phyloP scores from a whole-genome alignment of 2,113 vertebrate species.

The Clarias batrachus region DNA sequence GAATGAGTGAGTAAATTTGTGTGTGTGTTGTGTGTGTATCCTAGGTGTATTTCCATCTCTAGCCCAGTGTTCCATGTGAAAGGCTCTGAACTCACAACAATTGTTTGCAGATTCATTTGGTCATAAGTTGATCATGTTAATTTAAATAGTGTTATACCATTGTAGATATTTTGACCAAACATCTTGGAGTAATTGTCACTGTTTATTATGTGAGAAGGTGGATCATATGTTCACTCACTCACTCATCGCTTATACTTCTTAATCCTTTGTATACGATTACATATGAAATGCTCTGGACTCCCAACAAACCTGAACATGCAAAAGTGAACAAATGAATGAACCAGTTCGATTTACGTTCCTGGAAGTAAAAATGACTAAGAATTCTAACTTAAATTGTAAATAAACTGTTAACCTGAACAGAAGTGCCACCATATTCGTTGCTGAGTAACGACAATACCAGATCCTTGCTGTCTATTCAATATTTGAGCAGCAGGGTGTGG shows the following conservation, averaged over 20 bases:
- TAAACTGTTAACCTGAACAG: background rate
- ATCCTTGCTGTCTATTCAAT: background rate
- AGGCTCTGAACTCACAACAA: too few relatives aligned
- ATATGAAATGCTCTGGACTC: background rate
- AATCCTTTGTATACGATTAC: too few relatives aligned
- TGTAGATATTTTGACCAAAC: background rate
- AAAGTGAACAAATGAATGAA: background rate
- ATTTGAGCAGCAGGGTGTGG: constrained; percentile 1
- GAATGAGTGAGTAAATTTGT: too few relatives aligned
- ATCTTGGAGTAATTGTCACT: background rate
- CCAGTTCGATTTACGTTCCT: background rate
- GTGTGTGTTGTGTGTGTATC: too few relatives aligned
- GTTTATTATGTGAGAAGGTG: background rate
- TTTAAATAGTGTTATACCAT: background rate
- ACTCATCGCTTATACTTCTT: too few relatives aligned
- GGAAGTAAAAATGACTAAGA: background rate
- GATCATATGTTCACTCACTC: too few relatives aligned
- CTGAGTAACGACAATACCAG: background rate
- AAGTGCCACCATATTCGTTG: background rate
- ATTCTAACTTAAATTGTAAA: background rate
- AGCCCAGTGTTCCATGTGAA: too few relatives aligned
- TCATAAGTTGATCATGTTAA: background rate
- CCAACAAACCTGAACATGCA: background rate
- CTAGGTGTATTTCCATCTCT: too few relatives aligned
- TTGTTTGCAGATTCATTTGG: background rate